These are phyloP conservation scores for Pollenia angustigena DNA, from an alignment of 2,888 invertebrate genomes.

Conservation along the genomic window DNA sequence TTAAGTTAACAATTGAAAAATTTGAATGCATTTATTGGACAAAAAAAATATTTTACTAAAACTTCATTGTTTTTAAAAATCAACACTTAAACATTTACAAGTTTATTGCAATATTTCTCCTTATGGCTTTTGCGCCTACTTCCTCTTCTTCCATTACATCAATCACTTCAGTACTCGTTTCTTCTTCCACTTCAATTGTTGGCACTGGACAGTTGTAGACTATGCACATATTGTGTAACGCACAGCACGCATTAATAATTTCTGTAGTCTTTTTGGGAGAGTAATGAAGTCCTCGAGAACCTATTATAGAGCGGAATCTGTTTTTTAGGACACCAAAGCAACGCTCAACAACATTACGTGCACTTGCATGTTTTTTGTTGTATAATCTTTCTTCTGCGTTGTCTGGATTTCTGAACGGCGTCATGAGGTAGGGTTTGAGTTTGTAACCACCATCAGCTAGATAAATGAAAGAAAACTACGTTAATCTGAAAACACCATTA, in stretches of 20 bases:
- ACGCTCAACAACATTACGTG: conserved; percentile 18
- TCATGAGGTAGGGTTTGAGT: conserved; percentile 30
- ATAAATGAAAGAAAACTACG: not conserved
- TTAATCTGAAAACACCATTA: not conserved
- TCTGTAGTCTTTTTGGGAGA: not conserved
- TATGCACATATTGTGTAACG: conserved; percentile 32
- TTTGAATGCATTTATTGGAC: too few species aligned
- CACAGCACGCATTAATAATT: conserved; percentile 25
- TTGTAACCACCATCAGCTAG: conserved; percentile 31
- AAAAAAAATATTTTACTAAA: too few species aligned
- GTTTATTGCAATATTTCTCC: conserved; percentile 27
- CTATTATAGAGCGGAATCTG: conserved; percentile 19
- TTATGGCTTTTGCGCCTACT: conserved; percentile 14
- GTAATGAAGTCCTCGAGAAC: conserved; percentile 25
- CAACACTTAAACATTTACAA: conserved; percentile 18
- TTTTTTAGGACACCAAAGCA: not conserved
- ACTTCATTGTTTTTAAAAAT: too few species aligned
- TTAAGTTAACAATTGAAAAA: too few species aligned
- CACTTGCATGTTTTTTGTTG: conserved; percentile 18
- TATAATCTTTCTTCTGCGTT: not conserved
- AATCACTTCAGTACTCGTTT: conserved; percentile 12
- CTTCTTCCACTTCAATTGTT: conserved; percentile 32
- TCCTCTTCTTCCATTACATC: conserved; percentile 13
- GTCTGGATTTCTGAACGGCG: conserved; percentile 18
- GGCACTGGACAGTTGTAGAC: conserved; percentile 1